Evolutionary conservation across 2,113 vertebrate species (phyloP).

Genomic region (Gymnorhina tibicen): DNA sequence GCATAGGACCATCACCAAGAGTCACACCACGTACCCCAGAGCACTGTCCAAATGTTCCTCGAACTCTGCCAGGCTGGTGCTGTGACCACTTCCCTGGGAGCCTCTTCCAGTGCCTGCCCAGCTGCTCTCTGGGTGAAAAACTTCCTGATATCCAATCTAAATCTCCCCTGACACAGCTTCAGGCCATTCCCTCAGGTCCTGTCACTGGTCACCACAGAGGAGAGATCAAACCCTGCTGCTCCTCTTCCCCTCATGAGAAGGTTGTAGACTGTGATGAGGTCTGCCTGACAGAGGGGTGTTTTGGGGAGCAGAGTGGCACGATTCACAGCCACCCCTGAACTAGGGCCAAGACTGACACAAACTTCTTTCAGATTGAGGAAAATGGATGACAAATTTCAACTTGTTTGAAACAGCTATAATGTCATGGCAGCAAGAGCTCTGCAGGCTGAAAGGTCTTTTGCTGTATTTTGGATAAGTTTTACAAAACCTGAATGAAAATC

Average conservation of each 20-base stretch:
- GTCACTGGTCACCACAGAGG: not conserved
- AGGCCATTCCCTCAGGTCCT: fast-evolving
- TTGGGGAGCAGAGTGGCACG: not conserved
- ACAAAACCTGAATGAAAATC: not conserved
- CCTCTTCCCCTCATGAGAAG: not conserved
- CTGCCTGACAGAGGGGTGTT: not conserved
- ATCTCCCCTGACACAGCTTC: too few relatives aligned
- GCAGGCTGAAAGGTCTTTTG: not conserved
- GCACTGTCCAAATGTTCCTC: fast-evolving
- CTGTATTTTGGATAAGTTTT: not conserved
- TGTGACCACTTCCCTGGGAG: not conserved
- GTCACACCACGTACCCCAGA: fast-evolving
- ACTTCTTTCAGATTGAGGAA: not conserved
- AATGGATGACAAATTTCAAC: not conserved
- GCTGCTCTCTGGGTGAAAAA: fast-evolving
- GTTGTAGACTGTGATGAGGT: not conserved
- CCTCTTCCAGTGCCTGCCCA: not conserved
- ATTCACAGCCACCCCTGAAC: not conserved
- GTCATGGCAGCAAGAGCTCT: not conserved
- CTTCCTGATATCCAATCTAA: not conserved
- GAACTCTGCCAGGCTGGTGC: not conserved
- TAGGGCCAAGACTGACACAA: not conserved
- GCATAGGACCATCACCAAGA: not conserved
- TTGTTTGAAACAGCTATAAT: not conserved
- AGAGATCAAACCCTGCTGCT: not conserved